Base-by-base conservation (phyloP, 1,140 invertebrate species). In the Caenorhabditis elegans region DNA sequence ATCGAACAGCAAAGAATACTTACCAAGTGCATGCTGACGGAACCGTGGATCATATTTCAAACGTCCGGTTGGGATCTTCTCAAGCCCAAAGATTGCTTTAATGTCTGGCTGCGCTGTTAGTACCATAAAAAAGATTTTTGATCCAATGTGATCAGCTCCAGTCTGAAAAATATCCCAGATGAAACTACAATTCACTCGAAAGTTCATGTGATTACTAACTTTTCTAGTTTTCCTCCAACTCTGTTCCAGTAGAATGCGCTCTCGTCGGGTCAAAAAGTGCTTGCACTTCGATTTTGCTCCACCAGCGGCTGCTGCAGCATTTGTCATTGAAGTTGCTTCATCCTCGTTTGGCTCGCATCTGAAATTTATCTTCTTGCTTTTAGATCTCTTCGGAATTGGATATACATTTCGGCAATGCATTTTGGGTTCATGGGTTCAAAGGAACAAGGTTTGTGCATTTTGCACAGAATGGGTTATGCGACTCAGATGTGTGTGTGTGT, bases 11-110 rank as follows among this genome's bases (percentile, higher is more conserved):
- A n/a, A n/a, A n/a, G n/a, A 15, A 47, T 79, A 70, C 78, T 47
- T 11, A 79, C 78, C 78, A 47, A 43, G 47, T 22, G 82, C 82
- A 34, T 81, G 79, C 83, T 82, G 79, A 31, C 83, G 65, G 76
- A 84, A 84, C 51, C 83, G 53, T 55, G 83, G 83, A 60, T 84
- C 83, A 70, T 84, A 84, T 51, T 84, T 84, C 39, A 84, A 76
- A 26, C 83, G 65, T 77, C 83, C 83, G 31, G 84, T 82, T 8
- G 83, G 83, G 19, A 84, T 84, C 43, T 84, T 84, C 28, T 84
- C 79, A 3, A 84, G 48, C 11, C 83, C 83, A 26, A 84, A 84
- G 53, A 84, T 84, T n/a, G 80, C 80, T 22, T 84, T 84, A 36
- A 84, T 84, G 48, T 84, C 83, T 48, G 83, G 83, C 34, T 84